Conservation (phyloP, 2,113 vertebrate genomes). For the Taurulus bubalis region DNA sequence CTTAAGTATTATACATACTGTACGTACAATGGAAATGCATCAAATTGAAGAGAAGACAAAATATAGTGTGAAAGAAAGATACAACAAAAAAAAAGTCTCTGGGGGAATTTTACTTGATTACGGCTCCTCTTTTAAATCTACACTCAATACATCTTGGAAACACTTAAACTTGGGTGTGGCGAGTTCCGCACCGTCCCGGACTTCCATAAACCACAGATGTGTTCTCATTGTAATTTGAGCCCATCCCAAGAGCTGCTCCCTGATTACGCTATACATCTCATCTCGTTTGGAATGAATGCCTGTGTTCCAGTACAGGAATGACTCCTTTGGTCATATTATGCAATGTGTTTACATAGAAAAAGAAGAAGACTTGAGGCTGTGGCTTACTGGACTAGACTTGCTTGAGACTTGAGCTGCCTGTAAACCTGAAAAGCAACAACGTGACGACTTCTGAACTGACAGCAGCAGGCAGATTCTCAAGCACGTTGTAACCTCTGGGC, state of each 20-base stretch:
- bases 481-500: neutral
- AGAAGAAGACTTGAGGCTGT: neutral
- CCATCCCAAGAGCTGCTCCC: slow-evolving; percentile 33
- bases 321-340: neutral
- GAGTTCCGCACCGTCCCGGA: slow-evolving; percentile 9
- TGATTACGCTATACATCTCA: slow-evolving; percentile 11
- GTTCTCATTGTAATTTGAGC: slow-evolving; percentile 39
- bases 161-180: slow-evolving; percentile 19
- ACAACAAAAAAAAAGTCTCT: neutral
- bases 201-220: slow-evolving; percentile 40
- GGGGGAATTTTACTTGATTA: neutral
- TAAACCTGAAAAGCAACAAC: neutral
- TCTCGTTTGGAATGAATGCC: slow-evolving; percentile 1
- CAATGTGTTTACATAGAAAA: neutral
- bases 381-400: neutral
- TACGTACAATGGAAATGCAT: neutral
- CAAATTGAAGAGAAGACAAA: neutral
- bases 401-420: neutral
- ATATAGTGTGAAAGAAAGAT: neutral
- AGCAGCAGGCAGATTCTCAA: neutral
- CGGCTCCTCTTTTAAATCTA: neutral
- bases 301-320: neutral
- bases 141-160: slow-evolving; percentile 25
- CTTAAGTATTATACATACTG: neutral
- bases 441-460: neutral